Evolutionary conservation across 2,888 invertebrate genomes (phyloP), one percentile per base, ranked within the genome.

Genomic region (Tiliacea aurago): DNA sequence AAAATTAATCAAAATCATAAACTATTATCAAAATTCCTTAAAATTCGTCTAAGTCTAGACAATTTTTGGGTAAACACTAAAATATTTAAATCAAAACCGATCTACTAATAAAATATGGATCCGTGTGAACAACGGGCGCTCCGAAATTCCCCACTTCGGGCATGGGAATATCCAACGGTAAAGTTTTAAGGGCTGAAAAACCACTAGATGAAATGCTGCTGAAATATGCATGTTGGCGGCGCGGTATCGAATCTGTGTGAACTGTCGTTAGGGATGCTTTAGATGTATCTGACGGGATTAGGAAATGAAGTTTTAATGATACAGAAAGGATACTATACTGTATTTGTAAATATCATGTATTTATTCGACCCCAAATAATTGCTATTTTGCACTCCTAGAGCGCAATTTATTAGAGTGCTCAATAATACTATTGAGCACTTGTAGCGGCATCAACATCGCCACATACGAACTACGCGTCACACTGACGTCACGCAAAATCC

Each of bases 81-180:
- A 78, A 65, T 78, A 83, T 83, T 73, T 43, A 73, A 67, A 68
- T 64, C 47, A 69, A 76, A 83, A 79, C 77, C 64, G 62, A 62
- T 58, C 20, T 59, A 58, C 80, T 83, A 70, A 78, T 87, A 77
- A 85, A 83, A 81, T 85, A 85, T 86, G 76, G 67, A 77, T 47
- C 51, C 37, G 45, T 72, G 74, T 83, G 81, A 77, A 78, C 75
- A 82, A 64, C 81, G 61, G 73, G 59, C 61, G 69, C 61, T 70
- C 62, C 18, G 64, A 76, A 82, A 81, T 79, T 80, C 68, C 9
- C 23, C 67, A 67, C 70, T 58, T 70, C 11, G 61, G 69, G 15
- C 41, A 80, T 70, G 55, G 69, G 71, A 83, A 78, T 84, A 81
- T 87, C 64, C 41, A 71, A 74, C 74, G 71, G 41, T 49, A 73